Percentiles rank a stretch among this genome's conserved stretches.
These are phyloP conservation scores for Glyptemys insculpta DNA, from an alignment of 2,797 vertebrate species.

Conservation along the genomic window DNA sequence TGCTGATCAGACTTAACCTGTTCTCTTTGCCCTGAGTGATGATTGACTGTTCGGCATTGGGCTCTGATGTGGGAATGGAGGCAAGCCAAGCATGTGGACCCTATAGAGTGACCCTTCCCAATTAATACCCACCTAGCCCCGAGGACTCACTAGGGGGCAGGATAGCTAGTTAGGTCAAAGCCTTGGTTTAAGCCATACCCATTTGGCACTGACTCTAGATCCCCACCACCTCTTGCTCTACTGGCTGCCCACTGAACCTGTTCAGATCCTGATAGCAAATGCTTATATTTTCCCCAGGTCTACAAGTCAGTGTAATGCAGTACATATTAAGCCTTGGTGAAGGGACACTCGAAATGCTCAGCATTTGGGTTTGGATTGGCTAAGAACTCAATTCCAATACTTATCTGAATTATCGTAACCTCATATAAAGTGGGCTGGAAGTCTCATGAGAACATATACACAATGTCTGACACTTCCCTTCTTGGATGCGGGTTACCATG, in stretches of 20 bases:
- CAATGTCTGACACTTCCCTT: not conserved
- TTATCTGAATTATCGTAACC: slow-evolving; percentile 28
- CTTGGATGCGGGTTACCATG: not conserved
- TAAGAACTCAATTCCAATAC: slow-evolving; percentile 36
- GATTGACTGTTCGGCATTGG: not conserved
- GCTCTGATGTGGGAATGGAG: not conserved
- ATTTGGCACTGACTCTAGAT: slow-evolving; percentile 7
- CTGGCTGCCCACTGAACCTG: slow-evolving; percentile 25
- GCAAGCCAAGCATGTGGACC: not conserved
- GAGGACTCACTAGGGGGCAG: slow-evolving; percentile 5
- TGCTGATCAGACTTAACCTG: not conserved
- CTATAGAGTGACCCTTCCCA: not conserved
- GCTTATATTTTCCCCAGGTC: not conserved
- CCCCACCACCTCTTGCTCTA: slow-evolving; percentile 45
- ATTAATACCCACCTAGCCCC: slow-evolving; percentile 3
- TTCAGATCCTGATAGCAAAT: not conserved
- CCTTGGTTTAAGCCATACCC: not conserved
- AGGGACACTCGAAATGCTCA: slow-evolving; percentile 38
- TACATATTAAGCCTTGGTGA: slow-evolving; percentile 5
- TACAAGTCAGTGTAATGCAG: not conserved
- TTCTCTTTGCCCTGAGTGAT: not conserved
- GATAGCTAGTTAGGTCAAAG: slow-evolving; percentile 59
- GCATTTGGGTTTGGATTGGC: not conserved
- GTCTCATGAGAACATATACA: slow-evolving; percentile 32
- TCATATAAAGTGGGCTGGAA: slow-evolving; percentile 10